Percentiles rank a stretch among this genome's conserved stretches.
These are phyloP conservation scores for Tringa solitaria DNA, from an alignment of 2,113 vertebrate genomes.

Conservation along the genomic window DNA sequence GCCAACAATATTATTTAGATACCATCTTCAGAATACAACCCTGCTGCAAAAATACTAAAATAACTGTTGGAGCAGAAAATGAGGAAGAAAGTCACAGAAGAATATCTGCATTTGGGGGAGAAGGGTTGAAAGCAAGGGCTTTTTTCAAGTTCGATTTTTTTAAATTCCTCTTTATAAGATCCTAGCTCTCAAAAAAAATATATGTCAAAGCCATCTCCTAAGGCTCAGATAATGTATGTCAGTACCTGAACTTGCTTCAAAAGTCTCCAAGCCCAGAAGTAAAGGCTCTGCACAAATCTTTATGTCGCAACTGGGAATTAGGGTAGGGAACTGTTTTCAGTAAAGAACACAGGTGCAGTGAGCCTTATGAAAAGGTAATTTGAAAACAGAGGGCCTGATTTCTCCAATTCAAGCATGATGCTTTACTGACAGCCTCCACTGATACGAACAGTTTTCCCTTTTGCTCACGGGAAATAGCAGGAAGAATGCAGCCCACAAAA, in stretches of 20 bases:
- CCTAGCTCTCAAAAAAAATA: background rate
- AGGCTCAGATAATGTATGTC: background rate
- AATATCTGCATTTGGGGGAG: background rate
- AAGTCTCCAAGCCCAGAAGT: background rate
- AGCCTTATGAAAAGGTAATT: background rate
- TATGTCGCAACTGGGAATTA: background rate
- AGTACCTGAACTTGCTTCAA: background rate
- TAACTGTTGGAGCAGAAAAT: background rate
- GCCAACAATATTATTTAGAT: background rate
- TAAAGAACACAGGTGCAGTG: background rate
- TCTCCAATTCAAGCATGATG: background rate
- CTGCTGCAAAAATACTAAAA: background rate
- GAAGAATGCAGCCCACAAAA: accelerated
- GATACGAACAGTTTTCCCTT: background rate
- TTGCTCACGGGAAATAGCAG: background rate
- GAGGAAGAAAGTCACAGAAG: background rate
- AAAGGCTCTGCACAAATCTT: background rate
- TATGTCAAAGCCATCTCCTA: background rate
- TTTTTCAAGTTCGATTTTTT: background rate
- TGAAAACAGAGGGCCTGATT: background rate
- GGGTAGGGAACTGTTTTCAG: background rate
- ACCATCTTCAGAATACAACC: background rate
- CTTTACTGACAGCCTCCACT: background rate
- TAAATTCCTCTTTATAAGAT: background rate
- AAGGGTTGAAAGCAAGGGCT: background rate